Percentiles rank a stretch among this genome's conserved stretches.
phyloP scores from a whole-genome alignment of 1,140 invertebrate genomes.

The Penaeus chinensis region DNA sequence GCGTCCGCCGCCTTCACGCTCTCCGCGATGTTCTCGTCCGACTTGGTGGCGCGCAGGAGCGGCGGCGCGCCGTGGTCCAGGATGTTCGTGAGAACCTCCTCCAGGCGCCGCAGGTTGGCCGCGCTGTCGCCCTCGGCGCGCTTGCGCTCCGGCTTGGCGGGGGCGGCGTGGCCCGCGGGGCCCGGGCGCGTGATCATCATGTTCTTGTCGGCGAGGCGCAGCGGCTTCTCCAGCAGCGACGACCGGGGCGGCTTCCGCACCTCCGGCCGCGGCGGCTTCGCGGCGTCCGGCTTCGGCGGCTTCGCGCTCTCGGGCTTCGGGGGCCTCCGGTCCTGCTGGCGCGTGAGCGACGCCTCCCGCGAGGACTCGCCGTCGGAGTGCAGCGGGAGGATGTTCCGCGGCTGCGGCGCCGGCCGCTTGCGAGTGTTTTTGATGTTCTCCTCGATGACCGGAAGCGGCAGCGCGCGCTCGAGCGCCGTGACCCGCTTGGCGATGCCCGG shows the following conservation, averaged over 20 bases:
- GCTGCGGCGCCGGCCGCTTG: slow-evolving; percentile 49
- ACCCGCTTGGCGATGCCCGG: neutral
- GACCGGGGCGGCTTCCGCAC: slow-evolving; percentile 41
- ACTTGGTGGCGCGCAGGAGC: slow-evolving; percentile 44
- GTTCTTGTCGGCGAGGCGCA: slow-evolving; percentile 18
- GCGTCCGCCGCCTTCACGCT: slow-evolving; percentile 41
- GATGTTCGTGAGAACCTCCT: slow-evolving; percentile 49
- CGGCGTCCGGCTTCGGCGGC: neutral
- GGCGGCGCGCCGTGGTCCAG: slow-evolving; percentile 37
- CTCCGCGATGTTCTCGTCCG: slow-evolving; percentile 53
- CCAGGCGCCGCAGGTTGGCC: slow-evolving; percentile 30
- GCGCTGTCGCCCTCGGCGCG: neutral
- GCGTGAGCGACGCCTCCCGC: neutral
- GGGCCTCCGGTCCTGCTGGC: neutral
- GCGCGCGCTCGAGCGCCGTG: neutral
- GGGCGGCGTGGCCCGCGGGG: neutral
- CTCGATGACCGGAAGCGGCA: slow-evolving; percentile 44
- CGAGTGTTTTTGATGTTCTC: slow-evolving; percentile 45
- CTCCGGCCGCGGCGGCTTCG: slow-evolving; percentile 21
- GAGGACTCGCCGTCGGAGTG: neutral
- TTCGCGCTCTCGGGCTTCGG: neutral
- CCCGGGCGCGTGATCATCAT: neutral
- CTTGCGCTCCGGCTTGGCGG: slow-evolving; percentile 36
- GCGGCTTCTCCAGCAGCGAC: slow-evolving; percentile 30
- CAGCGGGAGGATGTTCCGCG: neutral